Conservation (phyloP, 2,113 vertebrate species). For the Trachemys scripta region DNA sequence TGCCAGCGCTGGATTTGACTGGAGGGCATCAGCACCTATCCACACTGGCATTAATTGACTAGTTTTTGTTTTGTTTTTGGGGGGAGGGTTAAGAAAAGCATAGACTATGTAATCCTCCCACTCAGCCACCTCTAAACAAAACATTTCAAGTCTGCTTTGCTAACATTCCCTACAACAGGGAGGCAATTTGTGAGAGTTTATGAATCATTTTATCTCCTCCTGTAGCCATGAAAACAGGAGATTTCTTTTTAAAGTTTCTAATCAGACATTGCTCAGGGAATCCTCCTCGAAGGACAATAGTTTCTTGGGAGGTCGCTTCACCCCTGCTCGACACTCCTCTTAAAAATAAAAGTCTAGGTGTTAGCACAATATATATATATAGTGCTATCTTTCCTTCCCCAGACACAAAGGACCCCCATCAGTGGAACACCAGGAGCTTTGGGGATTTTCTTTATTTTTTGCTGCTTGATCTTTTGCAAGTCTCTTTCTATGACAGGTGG, state of each 20-base stretch:
- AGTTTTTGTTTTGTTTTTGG: accelerated
- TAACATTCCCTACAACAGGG: neutral
- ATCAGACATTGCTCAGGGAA: neutral
- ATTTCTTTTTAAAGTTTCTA: neutral
- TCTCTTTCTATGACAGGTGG: neutral
- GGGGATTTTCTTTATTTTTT: neutral
- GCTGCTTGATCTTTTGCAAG: neutral
- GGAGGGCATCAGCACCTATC: neutral
- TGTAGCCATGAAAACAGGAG: neutral
- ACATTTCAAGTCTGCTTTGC: neutral
- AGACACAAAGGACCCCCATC: neutral
- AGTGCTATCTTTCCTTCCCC: neutral
- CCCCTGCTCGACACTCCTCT: neutral
- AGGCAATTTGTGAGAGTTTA: neutral
- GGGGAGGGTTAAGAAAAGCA: neutral
- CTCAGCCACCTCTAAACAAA: accelerated
- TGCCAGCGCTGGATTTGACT: neutral
- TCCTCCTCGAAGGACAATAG: neutral
- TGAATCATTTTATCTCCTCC: neutral
- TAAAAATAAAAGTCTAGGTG: neutral
- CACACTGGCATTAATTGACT: neutral
- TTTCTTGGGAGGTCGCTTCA: neutral
- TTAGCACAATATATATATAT: neutral
- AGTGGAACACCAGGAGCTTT: neutral
- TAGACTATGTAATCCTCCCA: neutral